phyloP scores from a whole-genome alignment of 2,888 invertebrate genomes.

The Chydorus sphaericus region DNA sequence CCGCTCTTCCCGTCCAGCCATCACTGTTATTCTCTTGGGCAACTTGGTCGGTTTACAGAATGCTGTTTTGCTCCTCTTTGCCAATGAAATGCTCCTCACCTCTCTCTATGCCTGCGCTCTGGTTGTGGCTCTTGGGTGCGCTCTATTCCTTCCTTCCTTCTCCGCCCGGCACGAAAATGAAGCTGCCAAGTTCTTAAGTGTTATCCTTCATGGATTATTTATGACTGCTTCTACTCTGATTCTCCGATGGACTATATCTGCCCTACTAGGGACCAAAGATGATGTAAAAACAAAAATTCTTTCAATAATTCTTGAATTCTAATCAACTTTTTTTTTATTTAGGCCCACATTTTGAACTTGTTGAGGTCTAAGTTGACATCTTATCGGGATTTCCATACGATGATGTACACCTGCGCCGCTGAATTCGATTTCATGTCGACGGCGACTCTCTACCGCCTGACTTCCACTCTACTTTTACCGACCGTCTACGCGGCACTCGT shows the following conservation, averaged over 20 bases:
- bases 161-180: constrained; percentile 12
- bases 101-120: constrained; percentile 30
- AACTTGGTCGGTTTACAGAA: constrained; percentile 33
- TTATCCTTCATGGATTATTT: not conserved
- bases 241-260: constrained; percentile 17
- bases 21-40: constrained; percentile 31
- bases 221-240: constrained; percentile 17
- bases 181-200: not conserved
- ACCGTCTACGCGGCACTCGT: constrained; percentile 30
- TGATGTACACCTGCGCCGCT: constrained; percentile 58
- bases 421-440: constrained; percentile 57
- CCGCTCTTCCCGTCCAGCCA: constrained; percentile 26
- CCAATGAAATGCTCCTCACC: constrained; percentile 40
- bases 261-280: constrained; percentile 24
- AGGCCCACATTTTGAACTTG: constrained; percentile 56
- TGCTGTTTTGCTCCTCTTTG: constrained; percentile 36
- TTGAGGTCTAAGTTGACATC: constrained; percentile 50
- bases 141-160: constrained; percentile 17
- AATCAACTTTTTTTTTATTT: constrained; percentile 12
- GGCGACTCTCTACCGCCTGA: constrained; percentile 37
- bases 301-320: not conserved
- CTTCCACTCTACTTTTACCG: constrained; percentile 43
- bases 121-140: constrained; percentile 21
- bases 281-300: constrained; percentile 23
- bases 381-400: constrained; percentile 55